Conservation (phyloP, 2,888 invertebrate genomes). For the Drosophila cracens region DNA sequence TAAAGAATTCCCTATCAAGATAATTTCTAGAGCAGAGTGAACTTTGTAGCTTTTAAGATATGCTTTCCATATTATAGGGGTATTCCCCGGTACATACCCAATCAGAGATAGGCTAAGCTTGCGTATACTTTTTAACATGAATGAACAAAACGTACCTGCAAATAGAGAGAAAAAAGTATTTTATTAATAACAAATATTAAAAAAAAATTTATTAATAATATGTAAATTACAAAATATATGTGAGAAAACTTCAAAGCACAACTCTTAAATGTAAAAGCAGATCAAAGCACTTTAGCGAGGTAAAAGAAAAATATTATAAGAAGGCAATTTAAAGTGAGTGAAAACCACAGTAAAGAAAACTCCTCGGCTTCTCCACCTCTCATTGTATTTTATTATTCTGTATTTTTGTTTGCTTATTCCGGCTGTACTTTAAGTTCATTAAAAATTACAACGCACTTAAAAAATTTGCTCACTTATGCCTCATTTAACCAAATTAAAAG, state of each 20-base stretch:
- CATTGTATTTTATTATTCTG: constrained; percentile 21
- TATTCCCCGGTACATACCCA: constrained; percentile 12
- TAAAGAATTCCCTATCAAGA: not conserved
- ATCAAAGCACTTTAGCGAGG: not conserved
- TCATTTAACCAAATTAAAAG: constrained; percentile 81
- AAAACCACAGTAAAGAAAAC: constrained; percentile 15
- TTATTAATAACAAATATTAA: not conserved
- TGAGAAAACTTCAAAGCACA: not conserved
- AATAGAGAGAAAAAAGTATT: constrained; percentile 29
- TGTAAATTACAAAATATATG: not conserved
- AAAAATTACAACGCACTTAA: constrained; percentile 76
- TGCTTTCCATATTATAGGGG: not conserved
- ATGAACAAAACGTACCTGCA: constrained; percentile 51
- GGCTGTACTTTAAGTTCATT: constrained; percentile 64
- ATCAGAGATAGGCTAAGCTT: not conserved
- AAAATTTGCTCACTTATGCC: constrained; percentile 75
- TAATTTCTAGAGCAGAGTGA: not conserved
- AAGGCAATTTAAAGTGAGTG: not conserved
- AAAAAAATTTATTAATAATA: not conserved
- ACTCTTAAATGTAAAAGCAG: not conserved
- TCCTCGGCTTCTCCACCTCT: not conserved
- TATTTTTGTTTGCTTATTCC: not conserved
- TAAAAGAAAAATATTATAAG: not conserved
- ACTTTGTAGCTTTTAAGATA: not conserved
- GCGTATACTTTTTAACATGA: not conserved